These are phyloP conservation scores for Drosophila ohnishii DNA, from an alignment of 1,140 invertebrate species.

Conservation along the genomic window DNA sequence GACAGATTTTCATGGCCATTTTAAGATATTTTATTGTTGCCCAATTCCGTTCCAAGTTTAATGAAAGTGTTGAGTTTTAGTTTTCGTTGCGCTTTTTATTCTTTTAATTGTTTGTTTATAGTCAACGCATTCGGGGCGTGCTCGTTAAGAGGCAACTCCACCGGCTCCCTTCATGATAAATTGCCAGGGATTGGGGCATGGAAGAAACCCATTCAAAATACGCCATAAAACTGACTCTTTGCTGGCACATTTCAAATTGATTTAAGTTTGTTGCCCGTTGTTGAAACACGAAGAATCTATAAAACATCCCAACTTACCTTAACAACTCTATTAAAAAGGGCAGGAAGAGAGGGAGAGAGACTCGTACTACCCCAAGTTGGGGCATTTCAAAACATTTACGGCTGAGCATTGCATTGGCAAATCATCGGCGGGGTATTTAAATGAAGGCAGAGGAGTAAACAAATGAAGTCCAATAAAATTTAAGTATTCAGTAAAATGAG, in stretches of 20 bases:
- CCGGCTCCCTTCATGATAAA: constrained; percentile 64
- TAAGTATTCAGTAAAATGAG: constrained; percentile 47
- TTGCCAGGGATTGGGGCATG: constrained; percentile 41
- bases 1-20: constrained; percentile 58
- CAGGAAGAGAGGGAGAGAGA: background rate
- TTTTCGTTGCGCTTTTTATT: constrained; percentile 65
- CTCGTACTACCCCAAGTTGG: constrained; percentile 20
- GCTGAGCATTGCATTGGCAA: constrained; percentile 32
- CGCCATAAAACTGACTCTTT: constrained; percentile 65
- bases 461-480: constrained; percentile 66
- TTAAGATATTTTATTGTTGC: constrained; percentile 78
- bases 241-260: constrained; percentile 64
- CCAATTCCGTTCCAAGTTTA: constrained; percentile 62
- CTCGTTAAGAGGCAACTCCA: constrained; percentile 49
- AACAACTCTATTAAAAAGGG: constrained; percentile 69
- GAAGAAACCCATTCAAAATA: constrained; percentile 72
- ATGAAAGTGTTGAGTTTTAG: constrained; percentile 80
- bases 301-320: constrained; percentile 68
- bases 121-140: constrained; percentile 62
- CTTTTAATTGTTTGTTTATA: constrained; percentile 79
- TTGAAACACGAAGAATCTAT: constrained; percentile 70
- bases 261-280: constrained; percentile 68
- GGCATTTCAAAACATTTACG: constrained; percentile 66
- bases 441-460: constrained; percentile 51
- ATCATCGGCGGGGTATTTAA: constrained; percentile 50